Conservation (phyloP, 2,888 invertebrate species). For the Drosophila austrosaltans region DNA sequence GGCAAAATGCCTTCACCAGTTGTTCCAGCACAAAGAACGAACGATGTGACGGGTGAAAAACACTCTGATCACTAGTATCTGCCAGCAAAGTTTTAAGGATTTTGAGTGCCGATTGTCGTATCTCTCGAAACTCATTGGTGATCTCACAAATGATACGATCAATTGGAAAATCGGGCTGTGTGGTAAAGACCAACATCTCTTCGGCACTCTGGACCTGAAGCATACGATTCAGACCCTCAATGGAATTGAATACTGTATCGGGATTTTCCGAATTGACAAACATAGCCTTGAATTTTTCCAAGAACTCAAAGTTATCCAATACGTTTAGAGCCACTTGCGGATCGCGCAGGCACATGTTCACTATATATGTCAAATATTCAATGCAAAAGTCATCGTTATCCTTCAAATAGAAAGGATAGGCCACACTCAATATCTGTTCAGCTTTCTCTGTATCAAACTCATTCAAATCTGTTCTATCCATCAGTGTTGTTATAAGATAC, state of each 20-base stretch:
- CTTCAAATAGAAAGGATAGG: constrained; percentile 56
- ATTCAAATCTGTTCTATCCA: constrained; percentile 65
- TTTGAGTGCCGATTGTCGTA: constrained; percentile 68
- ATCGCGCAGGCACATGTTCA: constrained; percentile 74
- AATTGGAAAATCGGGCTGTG: constrained; percentile 62
- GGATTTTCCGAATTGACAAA: constrained; percentile 68
- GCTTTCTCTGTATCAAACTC: constrained; percentile 59
- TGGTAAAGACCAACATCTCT: constrained; percentile 57
- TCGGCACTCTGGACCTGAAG: constrained; percentile 59
- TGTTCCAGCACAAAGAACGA: constrained; percentile 66
- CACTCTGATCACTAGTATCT: constrained; percentile 59
- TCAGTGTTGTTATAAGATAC: constrained; percentile 62
- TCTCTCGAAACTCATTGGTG: constrained; percentile 68
- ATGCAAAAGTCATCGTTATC: constrained; percentile 75
- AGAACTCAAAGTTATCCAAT: constrained; percentile 50
- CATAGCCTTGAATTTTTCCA: constrained; percentile 66
- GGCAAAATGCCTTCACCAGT: constrained; percentile 67
- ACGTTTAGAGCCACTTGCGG: constrained; percentile 66
- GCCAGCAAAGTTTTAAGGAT: constrained; percentile 64
- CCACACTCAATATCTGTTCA: constrained; percentile 48
- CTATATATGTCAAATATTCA: constrained; percentile 73
- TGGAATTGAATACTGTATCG: constrained; percentile 69
- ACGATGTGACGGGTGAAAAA: constrained; percentile 55
- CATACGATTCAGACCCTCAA: constrained; percentile 72
- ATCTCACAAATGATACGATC: constrained; percentile 77